phyloP scores from a whole-genome alignment of 2,113 vertebrate genomes.

The Coreoperca whiteheadi region DNA sequence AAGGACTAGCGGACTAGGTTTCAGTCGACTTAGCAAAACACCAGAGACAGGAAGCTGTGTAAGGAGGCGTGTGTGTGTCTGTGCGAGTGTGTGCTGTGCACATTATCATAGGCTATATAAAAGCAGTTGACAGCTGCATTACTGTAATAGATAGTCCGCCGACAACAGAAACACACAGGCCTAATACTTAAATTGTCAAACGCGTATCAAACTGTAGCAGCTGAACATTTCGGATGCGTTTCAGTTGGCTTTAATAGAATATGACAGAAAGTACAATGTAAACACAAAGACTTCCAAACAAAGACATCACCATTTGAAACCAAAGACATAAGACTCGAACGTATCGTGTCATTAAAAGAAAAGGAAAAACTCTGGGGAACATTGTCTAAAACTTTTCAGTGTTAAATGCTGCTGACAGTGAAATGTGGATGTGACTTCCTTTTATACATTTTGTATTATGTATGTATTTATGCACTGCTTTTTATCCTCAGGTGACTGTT shows the following conservation, averaged over 20 bases:
- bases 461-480: slow-evolving; percentile 44
- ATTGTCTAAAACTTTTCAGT: slow-evolving; percentile 27
- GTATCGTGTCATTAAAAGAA: background rate
- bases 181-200: slow-evolving; percentile 43
- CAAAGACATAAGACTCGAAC: slow-evolving; percentile 23
- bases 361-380: background rate
- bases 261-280: slow-evolving; percentile 9
- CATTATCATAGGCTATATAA: slow-evolving; percentile 45
- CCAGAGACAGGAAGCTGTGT: slow-evolving; percentile 69
- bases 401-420: slow-evolving; percentile 19
- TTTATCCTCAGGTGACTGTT: slow-evolving; percentile 35
- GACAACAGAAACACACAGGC: slow-evolving; percentile 15
- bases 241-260: background rate
- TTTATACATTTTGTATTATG: background rate
- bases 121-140: slow-evolving; percentile 53
- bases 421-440: slow-evolving; percentile 8
- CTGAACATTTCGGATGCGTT: slow-evolving; percentile 5
- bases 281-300: slow-evolving; percentile 26
- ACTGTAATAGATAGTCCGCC: slow-evolving; percentile 10
- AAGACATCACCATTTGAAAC: slow-evolving; percentile 10
- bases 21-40: slow-evolving; percentile 79
- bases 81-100: slow-evolving; percentile 10
- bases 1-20: slow-evolving; percentile 82
- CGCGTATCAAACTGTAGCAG: slow-evolving; percentile 1
- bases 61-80: slow-evolving; percentile 37